A percentile compares a stretch with the other conserved stretches of the same genome.
Conservation (phyloP, 2,888 invertebrate genomes). For the Ashinkailepas kermadecensis region DNA sequence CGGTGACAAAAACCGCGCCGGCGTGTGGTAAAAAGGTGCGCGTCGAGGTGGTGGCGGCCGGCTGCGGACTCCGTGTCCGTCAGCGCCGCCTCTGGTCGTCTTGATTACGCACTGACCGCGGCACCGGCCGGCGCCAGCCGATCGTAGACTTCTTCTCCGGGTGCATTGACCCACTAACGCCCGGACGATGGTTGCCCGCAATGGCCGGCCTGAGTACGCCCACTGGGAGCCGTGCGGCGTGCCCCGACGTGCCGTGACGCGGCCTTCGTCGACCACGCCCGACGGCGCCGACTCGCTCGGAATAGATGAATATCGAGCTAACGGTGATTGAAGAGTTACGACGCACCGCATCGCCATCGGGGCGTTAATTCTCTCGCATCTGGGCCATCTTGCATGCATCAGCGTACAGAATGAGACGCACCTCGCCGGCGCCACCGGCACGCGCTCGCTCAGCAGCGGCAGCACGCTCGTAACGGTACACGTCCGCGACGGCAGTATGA, state of each 20-base stretch:
- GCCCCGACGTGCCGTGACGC: background rate
- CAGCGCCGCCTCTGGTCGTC: background rate
- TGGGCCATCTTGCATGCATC: conserved; percentile 18
- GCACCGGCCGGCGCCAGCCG: background rate
- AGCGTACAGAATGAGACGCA: background rate
- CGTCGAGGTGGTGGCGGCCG: background rate
- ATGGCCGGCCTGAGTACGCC: background rate
- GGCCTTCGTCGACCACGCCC: background rate
- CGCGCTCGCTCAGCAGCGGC: background rate
- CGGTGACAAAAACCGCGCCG: background rate
- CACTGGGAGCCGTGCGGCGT: background rate
- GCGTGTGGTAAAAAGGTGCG: background rate
- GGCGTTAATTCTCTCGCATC: background rate
- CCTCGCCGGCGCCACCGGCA: background rate
- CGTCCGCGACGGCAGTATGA: too few species aligned
- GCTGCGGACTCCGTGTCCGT: background rate
- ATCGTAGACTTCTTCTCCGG: background rate
- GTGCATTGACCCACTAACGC: conserved; percentile 6
- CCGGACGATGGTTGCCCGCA: background rate
- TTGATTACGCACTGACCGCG: background rate
- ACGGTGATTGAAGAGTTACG: conserved; percentile 7
- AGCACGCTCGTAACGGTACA: background rate
- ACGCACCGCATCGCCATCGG: background rate
- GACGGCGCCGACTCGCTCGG: background rate
- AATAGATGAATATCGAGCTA: conserved; percentile 10